Evolutionary conservation across 2,888 invertebrate species (phyloP).

Genomic region (Agrilus cyanescens): DNA sequence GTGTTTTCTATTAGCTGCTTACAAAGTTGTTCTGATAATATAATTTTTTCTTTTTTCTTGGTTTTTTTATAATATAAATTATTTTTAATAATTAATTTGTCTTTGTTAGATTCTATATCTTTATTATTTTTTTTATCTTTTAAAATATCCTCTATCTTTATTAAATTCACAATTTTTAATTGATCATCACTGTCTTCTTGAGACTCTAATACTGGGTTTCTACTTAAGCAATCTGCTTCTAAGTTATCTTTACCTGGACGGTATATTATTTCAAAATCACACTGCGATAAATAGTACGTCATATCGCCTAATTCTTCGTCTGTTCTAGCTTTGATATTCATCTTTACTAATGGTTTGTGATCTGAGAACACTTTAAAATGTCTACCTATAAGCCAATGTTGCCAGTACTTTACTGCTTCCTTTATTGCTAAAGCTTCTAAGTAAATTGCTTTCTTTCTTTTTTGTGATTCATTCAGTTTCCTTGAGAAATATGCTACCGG

Average conservation of each 20-base stretch:
- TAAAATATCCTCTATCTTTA: slow-evolving; percentile 5
- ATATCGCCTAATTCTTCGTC: slow-evolving; percentile 15
- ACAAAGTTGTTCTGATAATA: slow-evolving; percentile 2
- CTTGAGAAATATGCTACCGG: too few relatives aligned
- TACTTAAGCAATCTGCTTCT: slow-evolving; percentile 15
- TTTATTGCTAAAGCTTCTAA: slow-evolving; percentile 17
- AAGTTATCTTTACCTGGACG: slow-evolving; percentile 11
- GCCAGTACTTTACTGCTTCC: slow-evolving; percentile 16
- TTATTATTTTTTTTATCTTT: slow-evolving; percentile 6
- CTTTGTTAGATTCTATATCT: neutral
- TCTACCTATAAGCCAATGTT: slow-evolving; percentile 17
- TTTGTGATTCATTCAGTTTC: slow-evolving; percentile 18
- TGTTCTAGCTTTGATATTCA: slow-evolving; percentile 16
- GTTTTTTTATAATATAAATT: slow-evolving; percentile 4
- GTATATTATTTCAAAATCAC: slow-evolving; percentile 14
- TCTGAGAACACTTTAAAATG: slow-evolving; percentile 15
- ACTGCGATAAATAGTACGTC: slow-evolving; percentile 14
- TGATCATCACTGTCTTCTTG: slow-evolving; percentile 6
- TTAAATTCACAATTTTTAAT: slow-evolving; percentile 1
- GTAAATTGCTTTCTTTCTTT: slow-evolving; percentile 16
- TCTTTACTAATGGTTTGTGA: slow-evolving; percentile 15
- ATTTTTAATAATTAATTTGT: slow-evolving; percentile 2
- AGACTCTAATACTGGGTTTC: slow-evolving; percentile 12
- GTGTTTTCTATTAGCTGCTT: neutral
- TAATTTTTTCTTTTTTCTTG: slow-evolving; percentile 4